Percentiles rank a stretch among this genome's conserved stretches.
These are phyloP conservation scores for Chaetodon trifascialis DNA, from an alignment of 2,113 vertebrate species.

Conservation along the genomic window DNA sequence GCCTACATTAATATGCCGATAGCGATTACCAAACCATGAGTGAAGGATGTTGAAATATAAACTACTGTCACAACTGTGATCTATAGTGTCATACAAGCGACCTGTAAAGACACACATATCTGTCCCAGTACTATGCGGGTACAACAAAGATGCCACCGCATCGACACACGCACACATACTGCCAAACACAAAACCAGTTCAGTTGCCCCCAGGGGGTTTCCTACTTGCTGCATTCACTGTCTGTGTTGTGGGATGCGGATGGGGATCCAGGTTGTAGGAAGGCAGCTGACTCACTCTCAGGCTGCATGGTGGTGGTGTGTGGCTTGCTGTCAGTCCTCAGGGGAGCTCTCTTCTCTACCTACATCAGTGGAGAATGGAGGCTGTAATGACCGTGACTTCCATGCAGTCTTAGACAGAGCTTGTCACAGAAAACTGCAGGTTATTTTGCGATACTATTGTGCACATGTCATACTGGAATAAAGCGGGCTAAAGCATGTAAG, in stretches of 20 bases:
- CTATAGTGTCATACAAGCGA: not conserved
- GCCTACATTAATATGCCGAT: too few species aligned
- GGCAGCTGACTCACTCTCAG: slow-evolving; percentile 76
- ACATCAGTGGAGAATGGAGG: slow-evolving; percentile 61
- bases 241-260: slow-evolving; percentile 67
- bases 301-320: slow-evolving; percentile 71
- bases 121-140: slow-evolving; percentile 16
- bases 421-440: slow-evolving; percentile 36
- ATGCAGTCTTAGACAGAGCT: slow-evolving; percentile 43
- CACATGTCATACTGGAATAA: slow-evolving; percentile 8
- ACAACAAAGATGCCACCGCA: slow-evolving; percentile 30
- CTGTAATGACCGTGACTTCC: slow-evolving; percentile 62
- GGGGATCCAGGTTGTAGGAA: slow-evolving; percentile 74
- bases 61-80: not conserved
- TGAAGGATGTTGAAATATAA: not conserved
- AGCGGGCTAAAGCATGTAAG: slow-evolving; percentile 19
- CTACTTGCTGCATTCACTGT: slow-evolving; percentile 68
- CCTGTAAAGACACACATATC: not conserved
- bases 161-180: slow-evolving; percentile 14
- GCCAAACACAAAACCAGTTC: slow-evolving; percentile 45
- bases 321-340: slow-evolving; percentile 66
- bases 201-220: slow-evolving; percentile 60
- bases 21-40: not conserved
- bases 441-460: slow-evolving; percentile 37
- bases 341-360: slow-evolving; percentile 69